Evolutionary conservation across 2,113 vertebrate genomes (phyloP).

Genomic region (Gymnorhina tibicen): DNA sequence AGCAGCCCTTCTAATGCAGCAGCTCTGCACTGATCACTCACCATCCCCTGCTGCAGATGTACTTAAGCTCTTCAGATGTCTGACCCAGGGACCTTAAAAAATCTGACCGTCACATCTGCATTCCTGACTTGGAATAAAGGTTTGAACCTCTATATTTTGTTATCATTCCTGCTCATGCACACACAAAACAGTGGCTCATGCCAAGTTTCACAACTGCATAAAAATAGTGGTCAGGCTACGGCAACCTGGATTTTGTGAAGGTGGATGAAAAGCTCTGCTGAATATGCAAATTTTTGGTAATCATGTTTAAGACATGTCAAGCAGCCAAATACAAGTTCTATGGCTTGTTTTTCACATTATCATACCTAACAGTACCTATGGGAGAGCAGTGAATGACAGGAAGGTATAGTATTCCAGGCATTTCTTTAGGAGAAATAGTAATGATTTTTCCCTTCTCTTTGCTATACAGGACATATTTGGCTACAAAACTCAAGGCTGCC

Average conservation of each 20-base stretch:
- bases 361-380: not conserved
- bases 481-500: conserved; percentile 64
- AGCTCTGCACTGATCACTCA: not conserved
- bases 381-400: not conserved
- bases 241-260: not conserved
- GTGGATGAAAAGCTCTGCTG: not conserved
- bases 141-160: not conserved
- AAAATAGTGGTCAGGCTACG: not conserved
- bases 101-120: not conserved
- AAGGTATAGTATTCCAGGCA: not conserved
- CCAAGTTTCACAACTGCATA: not conserved
- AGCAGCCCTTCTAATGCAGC: not conserved
- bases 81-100: not conserved
- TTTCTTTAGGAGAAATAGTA: not conserved
- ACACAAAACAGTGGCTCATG: not conserved
- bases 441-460: not conserved
- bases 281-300: not conserved
- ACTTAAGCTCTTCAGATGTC: not conserved
- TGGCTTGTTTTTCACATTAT: not conserved
- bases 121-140: not conserved
- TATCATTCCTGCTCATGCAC: not conserved
- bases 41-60: too few species aligned
- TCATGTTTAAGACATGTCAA: not conserved
- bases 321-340: not conserved
- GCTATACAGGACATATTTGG: conserved; percentile 75